Base-by-base conservation (phyloP, 2,888 invertebrate genomes). In the Alsophila aescularia region DNA sequence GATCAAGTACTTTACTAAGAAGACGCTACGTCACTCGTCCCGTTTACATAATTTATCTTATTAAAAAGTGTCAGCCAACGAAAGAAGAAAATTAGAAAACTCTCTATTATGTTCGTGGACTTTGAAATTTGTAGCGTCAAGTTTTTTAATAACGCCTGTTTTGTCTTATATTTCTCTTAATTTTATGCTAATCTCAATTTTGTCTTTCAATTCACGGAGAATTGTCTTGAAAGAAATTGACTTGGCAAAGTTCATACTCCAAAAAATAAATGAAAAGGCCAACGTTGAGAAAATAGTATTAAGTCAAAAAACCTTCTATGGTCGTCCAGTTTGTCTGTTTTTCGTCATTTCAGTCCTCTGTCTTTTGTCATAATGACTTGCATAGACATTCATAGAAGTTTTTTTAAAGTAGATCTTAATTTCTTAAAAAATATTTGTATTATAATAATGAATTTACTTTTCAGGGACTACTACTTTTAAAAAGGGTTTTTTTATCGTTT, bases 31-130 rank as follows among this genome's bases (percentile, higher is more conserved):
- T 77, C 77, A 79, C 74, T 73, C 66, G 67, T 67, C 71, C 72
- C 73, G 63, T 70, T 72, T 78, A 83, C 83, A 85, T 87, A 86
- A 85, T 85, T 86, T 83, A 86, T 82, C 82, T 84, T 86, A 85
- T 85, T 86, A 85, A 85, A 85, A 85, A 86, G 78, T 85, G 83
- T 84, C 83, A 79, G 79, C 73, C 75, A 73, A 81, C 75, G 77
- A 81, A 80, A 81, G 77, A 73, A 69, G 67, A 70, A 70, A 69
- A 70, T 76, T 72, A 74, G 73, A 77, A 77, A 79, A 79, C 76
- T 80, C 79, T 75, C 72, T 72, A 79, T 79, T 77, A 79, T 72
- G 71, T 70, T 66, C 70, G 62, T 67, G 62, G 68, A 75, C 72
- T 77, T 70, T 44, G 60, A 63, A 73, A 73, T 72, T 77, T 74